Percentiles rank a stretch among this genome's conserved stretches.
Evolutionary conservation across 2,797 vertebrate species (phyloP).

Genomic region (Dipus sagitta): DNA sequence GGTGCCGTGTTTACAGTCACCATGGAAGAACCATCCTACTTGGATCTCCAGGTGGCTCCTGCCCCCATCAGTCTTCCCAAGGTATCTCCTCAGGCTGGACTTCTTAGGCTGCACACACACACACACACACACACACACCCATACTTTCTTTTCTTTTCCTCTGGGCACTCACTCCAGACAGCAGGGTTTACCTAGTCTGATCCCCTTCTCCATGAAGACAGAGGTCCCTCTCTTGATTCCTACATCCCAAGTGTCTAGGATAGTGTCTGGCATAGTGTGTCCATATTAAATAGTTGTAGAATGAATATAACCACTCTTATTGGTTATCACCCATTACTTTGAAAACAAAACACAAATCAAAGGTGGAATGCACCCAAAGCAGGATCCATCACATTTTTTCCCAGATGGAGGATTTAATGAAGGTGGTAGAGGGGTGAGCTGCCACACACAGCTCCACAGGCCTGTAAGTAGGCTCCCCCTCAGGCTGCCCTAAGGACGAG

Average conservation of each 20-base stretch:
- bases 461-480: too few relatives aligned
- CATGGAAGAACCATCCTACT: accelerated
- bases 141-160: not conserved
- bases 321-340: not conserved
- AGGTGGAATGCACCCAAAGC: not conserved
- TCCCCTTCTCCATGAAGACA: not conserved
- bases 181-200: not conserved
- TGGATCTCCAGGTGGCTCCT: not conserved
- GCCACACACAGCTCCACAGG: accelerated
- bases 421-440: accelerated
- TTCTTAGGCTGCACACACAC: not conserved
- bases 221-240: not conserved
- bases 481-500: accelerated
- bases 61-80: not conserved
- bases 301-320: not conserved
- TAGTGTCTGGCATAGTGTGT: not conserved
- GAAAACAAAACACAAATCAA: not conserved
- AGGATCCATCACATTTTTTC: not conserved
- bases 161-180: not conserved
- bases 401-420: accelerated
- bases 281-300: not conserved
- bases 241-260: not conserved
- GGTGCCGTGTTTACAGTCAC: not conserved
- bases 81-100: not conserved
- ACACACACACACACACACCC: too few relatives aligned